Conservation (phyloP, 2,888 invertebrate species). For the Vandiemenella viatica region DNA sequence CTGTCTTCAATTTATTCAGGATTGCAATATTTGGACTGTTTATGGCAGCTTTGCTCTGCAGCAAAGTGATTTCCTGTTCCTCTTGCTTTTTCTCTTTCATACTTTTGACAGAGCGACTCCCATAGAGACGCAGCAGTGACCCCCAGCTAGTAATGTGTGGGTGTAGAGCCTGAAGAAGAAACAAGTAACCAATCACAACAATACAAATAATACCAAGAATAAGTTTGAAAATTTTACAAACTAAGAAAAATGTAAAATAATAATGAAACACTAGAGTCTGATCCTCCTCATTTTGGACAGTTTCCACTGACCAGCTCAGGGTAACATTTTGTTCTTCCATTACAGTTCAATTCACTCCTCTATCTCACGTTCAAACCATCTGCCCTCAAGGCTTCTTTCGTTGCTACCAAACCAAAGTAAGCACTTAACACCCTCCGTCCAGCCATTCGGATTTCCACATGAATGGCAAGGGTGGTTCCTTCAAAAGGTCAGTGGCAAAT, state of each 20-base stretch:
- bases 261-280: not conserved
- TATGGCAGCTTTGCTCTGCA: conserved; percentile 75
- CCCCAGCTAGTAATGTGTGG: conserved; percentile 93
- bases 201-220: conserved; percentile 3
- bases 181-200: conserved; percentile 4
- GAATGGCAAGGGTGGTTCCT: too few relatives aligned
- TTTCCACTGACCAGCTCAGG: too few relatives aligned
- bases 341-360: too few relatives aligned
- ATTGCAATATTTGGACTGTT: conserved; percentile 88
- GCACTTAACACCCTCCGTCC: too few relatives aligned
- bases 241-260: not conserved
- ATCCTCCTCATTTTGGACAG: too few relatives aligned
- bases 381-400: too few relatives aligned
- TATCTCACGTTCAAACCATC: too few relatives aligned
- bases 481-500: too few relatives aligned
- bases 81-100: conserved; percentile 84
- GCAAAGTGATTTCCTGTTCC: conserved; percentile 79
- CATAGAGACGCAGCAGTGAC: conserved; percentile 81
- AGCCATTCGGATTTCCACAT: too few relatives aligned
- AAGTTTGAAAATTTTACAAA: too few relatives aligned
- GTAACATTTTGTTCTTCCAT: too few relatives aligned
- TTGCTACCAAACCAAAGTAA: too few relatives aligned
- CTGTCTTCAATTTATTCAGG: conserved; percentile 63
- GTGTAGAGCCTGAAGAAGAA: conserved; percentile 55
- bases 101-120: conserved; percentile 76